A percentile compares a stretch with the other conserved stretches of the same genome.
Conservation (phyloP, 2,797 vertebrate species). For the Diplodus puntazzo region DNA sequence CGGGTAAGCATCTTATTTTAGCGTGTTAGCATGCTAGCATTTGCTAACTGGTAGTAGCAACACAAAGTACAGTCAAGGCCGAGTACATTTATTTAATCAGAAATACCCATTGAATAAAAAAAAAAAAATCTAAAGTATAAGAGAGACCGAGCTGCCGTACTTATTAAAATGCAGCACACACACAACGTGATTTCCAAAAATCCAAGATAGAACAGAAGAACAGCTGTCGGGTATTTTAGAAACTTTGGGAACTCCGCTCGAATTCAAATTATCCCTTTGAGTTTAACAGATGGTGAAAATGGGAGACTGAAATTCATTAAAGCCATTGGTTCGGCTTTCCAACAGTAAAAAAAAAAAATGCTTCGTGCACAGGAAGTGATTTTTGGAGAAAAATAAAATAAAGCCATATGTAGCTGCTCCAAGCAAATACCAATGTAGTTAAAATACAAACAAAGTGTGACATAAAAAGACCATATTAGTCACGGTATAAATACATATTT, state of each 20-base stretch:
- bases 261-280: slow-evolving; percentile 23
- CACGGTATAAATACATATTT: background rate
- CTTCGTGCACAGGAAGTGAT: slow-evolving; percentile 8
- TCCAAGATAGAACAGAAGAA: no score
- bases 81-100: no score
- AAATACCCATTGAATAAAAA: no score
- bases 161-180: no score
- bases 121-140: no score
- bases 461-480: background rate
- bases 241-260: slow-evolving; percentile 13
- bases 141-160: no score
- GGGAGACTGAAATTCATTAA: slow-evolving; percentile 10
- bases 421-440: background rate
- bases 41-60: background rate
- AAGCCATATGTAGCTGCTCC: background rate
- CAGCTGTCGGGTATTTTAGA: no score
- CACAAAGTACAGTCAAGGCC: no score
- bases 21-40: background rate
- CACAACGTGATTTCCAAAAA: no score
- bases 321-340: slow-evolving; percentile 16
- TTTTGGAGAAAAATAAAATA: slow-evolving; percentile 14
- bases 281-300: slow-evolving; percentile 51
- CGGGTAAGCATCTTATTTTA: background rate
- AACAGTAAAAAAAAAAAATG: no score
- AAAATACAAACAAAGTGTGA: no score